These are phyloP conservation scores for Glaucomys volans DNA, from an alignment of 2,113 vertebrate genomes.

Conservation along the genomic window DNA sequence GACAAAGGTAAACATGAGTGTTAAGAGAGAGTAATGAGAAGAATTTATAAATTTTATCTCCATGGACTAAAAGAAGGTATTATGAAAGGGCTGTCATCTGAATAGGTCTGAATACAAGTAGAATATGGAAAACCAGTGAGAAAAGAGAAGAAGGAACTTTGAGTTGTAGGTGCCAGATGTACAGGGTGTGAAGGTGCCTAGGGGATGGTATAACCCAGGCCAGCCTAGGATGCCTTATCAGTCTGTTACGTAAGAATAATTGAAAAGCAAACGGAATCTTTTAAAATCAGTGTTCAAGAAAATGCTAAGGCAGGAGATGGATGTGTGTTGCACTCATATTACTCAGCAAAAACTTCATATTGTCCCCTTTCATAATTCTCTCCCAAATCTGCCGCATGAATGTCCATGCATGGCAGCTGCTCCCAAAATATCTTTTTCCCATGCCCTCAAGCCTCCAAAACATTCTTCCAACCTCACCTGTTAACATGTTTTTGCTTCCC, in stretches of 20 bases:
- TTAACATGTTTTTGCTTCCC: neutral
- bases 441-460: neutral
- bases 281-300: neutral
- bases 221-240: neutral
- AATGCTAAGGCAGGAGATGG: neutral
- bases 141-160: neutral
- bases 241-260: neutral
- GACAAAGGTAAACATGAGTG: neutral
- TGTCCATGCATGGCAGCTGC: neutral
- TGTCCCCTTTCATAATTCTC: neutral
- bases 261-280: constrained; percentile 16
- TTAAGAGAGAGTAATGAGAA: neutral
- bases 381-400: neutral
- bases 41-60: neutral
- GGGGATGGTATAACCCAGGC: neutral
- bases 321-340: neutral
- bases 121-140: neutral
- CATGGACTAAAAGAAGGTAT: neutral
- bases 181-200: neutral
- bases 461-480: neutral
- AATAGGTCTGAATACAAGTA: neutral
- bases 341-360: neutral
- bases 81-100: neutral
- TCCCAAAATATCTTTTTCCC: neutral
- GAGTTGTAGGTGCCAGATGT: neutral